Evolutionary conservation across 2,888 invertebrate genomes (phyloP), one percentile per base, ranked within the genome.

Genomic region (Epistrophe grossulariae): DNA sequence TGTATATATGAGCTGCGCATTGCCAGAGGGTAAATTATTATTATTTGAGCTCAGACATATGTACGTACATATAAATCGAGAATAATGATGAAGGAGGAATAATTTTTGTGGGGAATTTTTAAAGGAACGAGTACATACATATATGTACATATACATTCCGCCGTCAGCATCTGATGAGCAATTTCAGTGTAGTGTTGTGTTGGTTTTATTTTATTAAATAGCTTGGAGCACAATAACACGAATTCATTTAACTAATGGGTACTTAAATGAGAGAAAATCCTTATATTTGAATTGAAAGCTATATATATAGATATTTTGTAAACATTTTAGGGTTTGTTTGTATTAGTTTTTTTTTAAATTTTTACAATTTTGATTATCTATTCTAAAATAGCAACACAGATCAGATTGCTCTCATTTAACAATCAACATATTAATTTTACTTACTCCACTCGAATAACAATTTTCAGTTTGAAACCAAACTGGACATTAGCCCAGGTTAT

Each of bases 1-100:
- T 7, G 15, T 43, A 13, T 13, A 7, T 28, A 8, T 66, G 17
- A n/a, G n/a, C 19, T 11, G 48, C 68, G 66, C 68, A 52, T 38
- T 68, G 68, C 68, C 50, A 68, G 11, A 13, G 50, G 50, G 35
- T 68, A 50, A 38, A 68, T 64, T 31, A 64, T 68, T 68, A 68
- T 64, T 28, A 43, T 66, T 64, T 5, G 35, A 19, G 19, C 38
- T 38, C 13, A 9, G 50, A 24, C 35, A 35, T n/a, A n/a, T n/a
- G n/a, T n/a, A n/a, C n/a, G n/a, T n/a, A n/a, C n/a, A n/a, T n/a
- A n/a, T 50, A 10, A 35, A 38, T 9, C 31, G 0, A 17, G 31
- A 64, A 64, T 64, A 64, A 45, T 64, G 64, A 45, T 48, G 64
- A 64, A 31, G 45, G n/a, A 64, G 28, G 40, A 45, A 55, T 55